Evolutionary conservation across 2,888 invertebrate genomes (phyloP).

Genomic region (Lissocephala sabroskyi): DNA sequence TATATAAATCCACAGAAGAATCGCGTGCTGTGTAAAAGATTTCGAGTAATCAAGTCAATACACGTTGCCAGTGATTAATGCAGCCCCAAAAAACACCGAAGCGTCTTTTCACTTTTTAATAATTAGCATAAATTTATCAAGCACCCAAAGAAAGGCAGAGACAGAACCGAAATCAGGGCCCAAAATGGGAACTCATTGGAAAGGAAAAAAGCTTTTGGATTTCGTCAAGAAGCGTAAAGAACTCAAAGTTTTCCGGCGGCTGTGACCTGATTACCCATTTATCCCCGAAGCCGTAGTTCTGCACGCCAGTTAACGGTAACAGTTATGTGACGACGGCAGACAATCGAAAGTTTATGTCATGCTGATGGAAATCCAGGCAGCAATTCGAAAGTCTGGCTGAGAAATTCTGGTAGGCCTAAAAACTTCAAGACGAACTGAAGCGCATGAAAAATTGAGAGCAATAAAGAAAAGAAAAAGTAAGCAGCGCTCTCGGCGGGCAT

Average conservation of each 20-base stretch:
- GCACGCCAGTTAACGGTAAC: conserved; percentile 27
- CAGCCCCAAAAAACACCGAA: conserved; percentile 21
- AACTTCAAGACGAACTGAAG: conserved; percentile 11
- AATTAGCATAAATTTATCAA: conserved; percentile 62
- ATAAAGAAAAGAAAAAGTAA: conserved; percentile 58
- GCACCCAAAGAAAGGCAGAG: conserved; percentile 23
- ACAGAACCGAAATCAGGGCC: conserved; percentile 22
- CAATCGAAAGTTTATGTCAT: conserved; percentile 67
- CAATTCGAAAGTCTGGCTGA: conserved; percentile 26
- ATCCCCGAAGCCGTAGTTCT: conserved; percentile 32
- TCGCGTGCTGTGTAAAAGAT: conserved; percentile 10
- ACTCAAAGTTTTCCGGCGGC: conserved; percentile 57
- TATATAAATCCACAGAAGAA: conserved; percentile 39
- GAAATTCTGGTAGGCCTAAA: conserved; percentile 45
- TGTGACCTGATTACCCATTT: conserved; percentile 67
- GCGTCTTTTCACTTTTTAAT: conserved; percentile 61
- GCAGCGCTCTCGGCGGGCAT: conserved; percentile 26
- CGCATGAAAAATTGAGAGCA: conserved; percentile 56
- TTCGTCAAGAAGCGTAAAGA: conserved; percentile 44
- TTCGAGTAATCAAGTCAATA: neutral
- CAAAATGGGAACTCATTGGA: too few species aligned
- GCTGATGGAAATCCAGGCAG: conserved; percentile 17
- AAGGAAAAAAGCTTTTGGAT: conserved; percentile 32
- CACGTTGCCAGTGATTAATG: conserved; percentile 27
- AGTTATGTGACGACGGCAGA: conserved; percentile 50